Percentiles rank a stretch among this genome's conserved stretches.
Evolutionary conservation across 2,113 vertebrate species (phyloP).

Genomic region (Dermatemys mawii): DNA sequence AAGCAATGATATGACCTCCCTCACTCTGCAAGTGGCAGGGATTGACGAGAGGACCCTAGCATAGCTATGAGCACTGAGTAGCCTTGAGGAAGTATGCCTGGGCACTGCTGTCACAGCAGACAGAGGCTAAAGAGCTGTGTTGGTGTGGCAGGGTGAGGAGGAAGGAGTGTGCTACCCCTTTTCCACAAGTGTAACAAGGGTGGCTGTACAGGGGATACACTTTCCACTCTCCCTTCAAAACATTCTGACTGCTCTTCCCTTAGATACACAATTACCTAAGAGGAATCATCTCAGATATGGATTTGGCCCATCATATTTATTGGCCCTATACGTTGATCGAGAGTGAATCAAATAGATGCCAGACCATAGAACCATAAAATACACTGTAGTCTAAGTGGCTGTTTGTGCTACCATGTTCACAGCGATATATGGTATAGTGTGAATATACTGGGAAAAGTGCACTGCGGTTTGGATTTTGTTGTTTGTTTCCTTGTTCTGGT

Average conservation of each 20-base stretch:
- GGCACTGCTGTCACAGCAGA: background rate
- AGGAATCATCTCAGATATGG: background rate
- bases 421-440: background rate
- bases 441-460: background rate
- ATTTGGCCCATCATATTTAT: background rate
- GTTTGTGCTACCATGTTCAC: fast-evolving
- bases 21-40: background rate
- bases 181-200: background rate
- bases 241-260: background rate
- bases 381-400: background rate
- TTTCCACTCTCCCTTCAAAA: background rate
- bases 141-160: background rate
- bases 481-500: conserved; percentile 15
- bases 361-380: fast-evolving
- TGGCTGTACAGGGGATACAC: background rate
- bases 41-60: background rate
- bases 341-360: background rate
- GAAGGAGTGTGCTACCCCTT: background rate
- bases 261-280: background rate
- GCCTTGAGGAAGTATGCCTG: background rate
- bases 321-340: background rate
- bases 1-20: background rate
- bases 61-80: too few species aligned
- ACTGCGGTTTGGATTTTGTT: background rate
- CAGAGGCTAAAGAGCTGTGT: background rate